These are phyloP conservation scores for Phyllotis vaccarum DNA, from an alignment of 2,797 vertebrate species.

Conservation along the genomic window DNA sequence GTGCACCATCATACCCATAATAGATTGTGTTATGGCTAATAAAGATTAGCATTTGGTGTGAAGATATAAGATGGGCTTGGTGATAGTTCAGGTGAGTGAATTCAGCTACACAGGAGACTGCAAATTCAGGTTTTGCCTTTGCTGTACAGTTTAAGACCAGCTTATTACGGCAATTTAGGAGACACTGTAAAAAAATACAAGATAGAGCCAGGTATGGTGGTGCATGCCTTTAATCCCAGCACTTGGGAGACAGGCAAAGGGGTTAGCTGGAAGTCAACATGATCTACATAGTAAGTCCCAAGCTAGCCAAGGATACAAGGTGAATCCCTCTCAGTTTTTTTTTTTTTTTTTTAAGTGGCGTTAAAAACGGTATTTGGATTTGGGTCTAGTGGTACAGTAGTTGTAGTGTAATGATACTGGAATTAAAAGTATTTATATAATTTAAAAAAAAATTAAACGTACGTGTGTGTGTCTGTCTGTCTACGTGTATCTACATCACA, in stretches of 20 bases:
- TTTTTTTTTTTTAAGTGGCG: too few relatives aligned
- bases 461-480: too few relatives aligned
- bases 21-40: neutral
- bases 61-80: neutral
- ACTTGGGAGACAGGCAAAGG: neutral
- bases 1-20: neutral
- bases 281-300: neutral
- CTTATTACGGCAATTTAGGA: neutral
- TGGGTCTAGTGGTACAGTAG: neutral
- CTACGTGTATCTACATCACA: too few relatives aligned
- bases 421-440: too few relatives aligned
- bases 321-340: neutral
- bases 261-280: neutral
- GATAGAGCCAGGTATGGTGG: neutral
- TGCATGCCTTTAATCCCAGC: neutral
- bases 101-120: neutral
- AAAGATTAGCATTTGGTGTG: constrained; percentile 17
- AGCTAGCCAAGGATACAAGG: neutral
- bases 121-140: neutral
- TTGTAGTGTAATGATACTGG: neutral
- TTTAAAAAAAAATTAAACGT: too few relatives aligned
- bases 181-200: neutral
- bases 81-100: neutral
- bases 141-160: neutral
- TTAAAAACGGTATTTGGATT: neutral